Conservation (phyloP, 2,888 invertebrate genomes). For the Chironomus riparius region DNA sequence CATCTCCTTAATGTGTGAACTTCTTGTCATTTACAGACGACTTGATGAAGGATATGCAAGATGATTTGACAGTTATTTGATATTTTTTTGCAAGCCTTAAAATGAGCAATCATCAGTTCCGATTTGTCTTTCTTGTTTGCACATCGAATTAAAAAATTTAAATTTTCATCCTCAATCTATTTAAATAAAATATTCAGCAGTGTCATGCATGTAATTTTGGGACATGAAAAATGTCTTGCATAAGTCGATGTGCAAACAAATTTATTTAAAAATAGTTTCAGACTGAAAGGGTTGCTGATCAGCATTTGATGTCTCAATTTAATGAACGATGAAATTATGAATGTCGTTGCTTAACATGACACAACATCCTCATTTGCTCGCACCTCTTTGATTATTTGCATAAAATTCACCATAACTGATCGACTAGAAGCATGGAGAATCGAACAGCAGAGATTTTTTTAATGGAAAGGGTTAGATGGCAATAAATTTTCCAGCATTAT, state of each 20-base stretch:
- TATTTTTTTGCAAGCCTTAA: not conserved
- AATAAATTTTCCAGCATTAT: not conserved
- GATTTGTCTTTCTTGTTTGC: not conserved
- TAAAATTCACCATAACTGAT: slow-evolving; percentile 6
- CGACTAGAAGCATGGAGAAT: not conserved
- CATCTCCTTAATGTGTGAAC: not conserved
- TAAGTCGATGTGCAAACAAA: not conserved
- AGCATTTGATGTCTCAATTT: slow-evolving; percentile 7
- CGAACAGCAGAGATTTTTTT: not conserved
- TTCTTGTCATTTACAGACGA: not conserved
- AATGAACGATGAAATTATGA: not conserved
- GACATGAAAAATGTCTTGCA: not conserved
- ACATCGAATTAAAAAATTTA: slow-evolving; percentile 1
- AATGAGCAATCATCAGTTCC: not conserved
- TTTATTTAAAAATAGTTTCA: not conserved
- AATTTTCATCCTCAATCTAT: not conserved
- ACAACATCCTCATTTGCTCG: not conserved
- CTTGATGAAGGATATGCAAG: not conserved
- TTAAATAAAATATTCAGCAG: not conserved
- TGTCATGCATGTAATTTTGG: not conserved
- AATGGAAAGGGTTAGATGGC: not conserved
- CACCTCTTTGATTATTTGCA: not conserved
- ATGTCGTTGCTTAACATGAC: not conserved
- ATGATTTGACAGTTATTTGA: not conserved
- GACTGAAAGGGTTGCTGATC: not conserved